Conservation (phyloP, 2,888 invertebrate genomes). For the Myopa testacea region DNA sequence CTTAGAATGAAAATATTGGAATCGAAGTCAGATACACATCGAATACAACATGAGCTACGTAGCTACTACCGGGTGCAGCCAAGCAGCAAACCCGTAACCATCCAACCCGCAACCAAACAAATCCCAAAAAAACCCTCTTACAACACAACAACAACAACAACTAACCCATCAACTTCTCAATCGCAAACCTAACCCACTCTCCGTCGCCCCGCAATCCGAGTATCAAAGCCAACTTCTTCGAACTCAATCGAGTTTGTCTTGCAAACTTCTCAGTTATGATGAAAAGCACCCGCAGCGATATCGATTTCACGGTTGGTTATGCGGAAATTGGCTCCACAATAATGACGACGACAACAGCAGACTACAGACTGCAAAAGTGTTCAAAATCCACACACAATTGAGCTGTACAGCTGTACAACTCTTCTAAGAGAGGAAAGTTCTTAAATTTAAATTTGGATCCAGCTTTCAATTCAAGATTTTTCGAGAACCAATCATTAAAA, state of each 20-base stretch:
- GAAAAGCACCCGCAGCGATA: slow-evolving; percentile 39
- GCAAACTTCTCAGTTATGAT: slow-evolving; percentile 29
- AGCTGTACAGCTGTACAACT: no score
- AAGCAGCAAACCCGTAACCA: neutral
- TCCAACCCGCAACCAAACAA: neutral
- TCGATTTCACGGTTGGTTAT: slow-evolving; percentile 44
- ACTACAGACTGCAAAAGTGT: no score
- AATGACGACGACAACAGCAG: slow-evolving; percentile 12
- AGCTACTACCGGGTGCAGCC: neutral
- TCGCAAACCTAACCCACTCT: no score
- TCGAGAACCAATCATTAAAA: no score
- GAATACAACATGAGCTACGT: neutral
- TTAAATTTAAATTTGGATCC: no score
- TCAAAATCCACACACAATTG: no score
- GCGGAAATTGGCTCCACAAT: slow-evolving; percentile 41
- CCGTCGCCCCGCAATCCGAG: neutral
- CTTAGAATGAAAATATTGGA: neutral
- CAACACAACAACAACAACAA: neutral
- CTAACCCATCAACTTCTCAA: neutral
- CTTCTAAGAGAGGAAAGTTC: no score
- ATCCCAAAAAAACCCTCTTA: neutral
- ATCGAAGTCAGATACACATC: neutral
- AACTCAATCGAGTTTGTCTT: slow-evolving; percentile 16
- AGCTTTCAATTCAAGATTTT: no score
- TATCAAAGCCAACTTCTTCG: neutral